Evolutionary conservation across 1,140 invertebrate genomes (phyloP).

Genomic region (Hyles vespertilio): DNA sequence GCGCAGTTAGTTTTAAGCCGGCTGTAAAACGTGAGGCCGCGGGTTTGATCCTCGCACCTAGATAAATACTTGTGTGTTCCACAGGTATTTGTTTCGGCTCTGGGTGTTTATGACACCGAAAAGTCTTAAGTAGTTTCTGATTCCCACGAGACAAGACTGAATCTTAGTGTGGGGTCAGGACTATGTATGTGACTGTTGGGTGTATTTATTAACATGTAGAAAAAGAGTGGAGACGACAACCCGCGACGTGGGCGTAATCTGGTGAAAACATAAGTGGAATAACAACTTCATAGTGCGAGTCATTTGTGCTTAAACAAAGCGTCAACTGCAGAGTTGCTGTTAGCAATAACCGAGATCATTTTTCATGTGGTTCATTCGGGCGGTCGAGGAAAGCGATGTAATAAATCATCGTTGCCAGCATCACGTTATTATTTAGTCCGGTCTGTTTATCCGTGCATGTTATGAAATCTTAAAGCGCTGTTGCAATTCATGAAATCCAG

Average conservation of each 20-base stretch:
- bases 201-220: no score
- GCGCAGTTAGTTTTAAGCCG: no score
- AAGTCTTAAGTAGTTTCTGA: no score
- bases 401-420: slow-evolving; percentile 73
- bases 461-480: slow-evolving; percentile 35
- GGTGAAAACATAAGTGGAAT: slow-evolving; percentile 66
- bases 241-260: slow-evolving; percentile 30
- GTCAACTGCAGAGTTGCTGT: slow-evolving; percentile 68
- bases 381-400: slow-evolving; percentile 70
- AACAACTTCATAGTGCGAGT: slow-evolving; percentile 67
- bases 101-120: no score
- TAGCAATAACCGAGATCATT: slow-evolving; percentile 72
- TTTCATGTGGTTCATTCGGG: slow-evolving; percentile 73
- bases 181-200: no score
- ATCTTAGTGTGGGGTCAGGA: no score
- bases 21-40: no score
- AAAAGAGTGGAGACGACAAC: slow-evolving; percentile 2
- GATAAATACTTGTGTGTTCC: no score
- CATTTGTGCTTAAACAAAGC: slow-evolving; percentile 74
- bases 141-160: no score
- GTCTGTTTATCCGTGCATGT: slow-evolving; percentile 61
- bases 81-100: no score
- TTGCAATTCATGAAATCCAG: neutral
- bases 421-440: slow-evolving; percentile 72
- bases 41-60: no score